Evolutionary conservation across 2,888 invertebrate genomes (phyloP).

Genomic region (Ophonus ardosiacus): DNA sequence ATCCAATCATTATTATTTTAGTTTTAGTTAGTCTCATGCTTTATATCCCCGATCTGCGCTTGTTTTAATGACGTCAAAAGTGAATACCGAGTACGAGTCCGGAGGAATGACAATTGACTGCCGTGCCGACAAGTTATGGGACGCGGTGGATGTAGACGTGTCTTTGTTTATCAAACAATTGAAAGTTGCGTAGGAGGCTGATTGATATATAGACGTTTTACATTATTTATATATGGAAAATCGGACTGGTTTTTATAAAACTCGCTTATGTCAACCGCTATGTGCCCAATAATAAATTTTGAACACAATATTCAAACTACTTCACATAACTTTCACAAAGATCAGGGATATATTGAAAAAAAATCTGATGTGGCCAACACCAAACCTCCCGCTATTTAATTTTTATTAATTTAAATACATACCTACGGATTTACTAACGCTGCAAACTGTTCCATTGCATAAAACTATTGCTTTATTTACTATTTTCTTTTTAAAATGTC

Average conservation of each 20-base stretch:
- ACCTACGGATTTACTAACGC: too few relatives aligned
- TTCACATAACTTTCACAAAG: too few relatives aligned
- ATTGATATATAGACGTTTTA: conserved; percentile 8
- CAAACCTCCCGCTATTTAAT: too few relatives aligned
- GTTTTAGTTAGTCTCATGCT: neutral
- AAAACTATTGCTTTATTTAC: too few relatives aligned
- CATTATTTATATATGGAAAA: conserved; percentile 23
- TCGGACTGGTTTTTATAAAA: neutral
- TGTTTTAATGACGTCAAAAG: neutral
- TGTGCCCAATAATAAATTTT: neutral
- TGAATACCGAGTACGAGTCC: neutral
- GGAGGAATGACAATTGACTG: conserved; percentile 1
- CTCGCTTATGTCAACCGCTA: neutral
- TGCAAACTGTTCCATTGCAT: too few relatives aligned
- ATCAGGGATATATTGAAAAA: too few relatives aligned
- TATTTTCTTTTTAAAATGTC: too few relatives aligned
- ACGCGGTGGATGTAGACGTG: neutral
- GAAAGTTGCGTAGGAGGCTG: conserved; percentile 35
- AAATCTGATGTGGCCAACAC: too few relatives aligned
- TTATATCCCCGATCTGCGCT: neutral
- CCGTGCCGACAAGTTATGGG: conserved; percentile 31
- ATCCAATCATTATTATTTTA: neutral
- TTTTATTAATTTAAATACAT: too few relatives aligned
- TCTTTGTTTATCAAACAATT: conserved; percentile 50
- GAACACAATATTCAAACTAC: too few relatives aligned